Evolutionary conservation across 2,888 invertebrate species (phyloP).

Genomic region (Lasioglossum leucozonium): DNA sequence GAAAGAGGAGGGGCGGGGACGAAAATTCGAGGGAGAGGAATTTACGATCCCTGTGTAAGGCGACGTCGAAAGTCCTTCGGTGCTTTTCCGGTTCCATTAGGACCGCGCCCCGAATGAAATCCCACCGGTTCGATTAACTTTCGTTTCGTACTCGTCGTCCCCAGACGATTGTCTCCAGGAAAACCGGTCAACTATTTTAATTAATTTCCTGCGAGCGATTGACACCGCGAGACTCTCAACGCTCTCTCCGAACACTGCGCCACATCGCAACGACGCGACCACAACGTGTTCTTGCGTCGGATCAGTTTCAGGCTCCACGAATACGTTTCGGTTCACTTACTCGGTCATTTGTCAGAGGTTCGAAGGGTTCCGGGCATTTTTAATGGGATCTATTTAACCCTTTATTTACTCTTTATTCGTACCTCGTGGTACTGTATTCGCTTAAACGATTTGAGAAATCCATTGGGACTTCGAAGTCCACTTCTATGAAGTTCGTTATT

Average conservation of each 20-base stretch:
- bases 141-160: background rate
- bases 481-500: too few relatives aligned
- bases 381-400: too few relatives aligned
- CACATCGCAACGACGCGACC: background rate
- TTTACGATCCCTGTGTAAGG: conserved; percentile 46
- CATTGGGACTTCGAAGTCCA: too few relatives aligned
- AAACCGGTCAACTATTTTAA: conserved; percentile 44
- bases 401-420: too few relatives aligned
- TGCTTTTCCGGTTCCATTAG: conserved; percentile 31
- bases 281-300: conserved; percentile 28
- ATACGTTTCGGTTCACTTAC: background rate
- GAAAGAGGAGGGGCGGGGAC: conserved; percentile 16
- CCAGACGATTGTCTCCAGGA: background rate
- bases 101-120: conserved; percentile 26
- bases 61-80: conserved; percentile 28
- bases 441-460: too few relatives aligned
- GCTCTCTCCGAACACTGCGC: background rate
- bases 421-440: too few relatives aligned
- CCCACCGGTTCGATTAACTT: conserved; percentile 35
- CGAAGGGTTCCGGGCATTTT: background rate
- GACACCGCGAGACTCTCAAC: conserved; percentile 2
- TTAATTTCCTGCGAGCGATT: conserved; percentile 29
- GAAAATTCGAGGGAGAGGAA: conserved; percentile 51
- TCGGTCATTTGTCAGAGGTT: background rate
- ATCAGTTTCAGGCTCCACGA: background rate